Conservation (phyloP, 2,797 vertebrate species). For the Epinephelus malabaricus region DNA sequence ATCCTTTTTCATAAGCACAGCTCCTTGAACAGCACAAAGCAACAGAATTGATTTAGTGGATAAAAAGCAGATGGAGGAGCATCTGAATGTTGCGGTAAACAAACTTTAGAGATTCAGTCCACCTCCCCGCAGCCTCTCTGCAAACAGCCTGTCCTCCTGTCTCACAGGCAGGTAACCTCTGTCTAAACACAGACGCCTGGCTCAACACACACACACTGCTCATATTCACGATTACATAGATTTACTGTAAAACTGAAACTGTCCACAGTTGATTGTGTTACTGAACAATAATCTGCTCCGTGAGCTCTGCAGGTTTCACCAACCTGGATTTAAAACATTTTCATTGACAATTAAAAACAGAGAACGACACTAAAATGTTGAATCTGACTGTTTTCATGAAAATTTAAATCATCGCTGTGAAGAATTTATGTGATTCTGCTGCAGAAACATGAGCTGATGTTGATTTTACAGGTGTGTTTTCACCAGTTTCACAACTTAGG, state of each 20-base stretch:
- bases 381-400: not conserved
- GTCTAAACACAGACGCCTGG: constrained; percentile 22
- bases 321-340: not conserved
- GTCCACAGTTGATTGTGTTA: not conserved
- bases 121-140: constrained; percentile 28
- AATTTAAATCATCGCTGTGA: not conserved
- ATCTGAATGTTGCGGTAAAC: constrained; percentile 66
- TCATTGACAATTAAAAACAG: not conserved
- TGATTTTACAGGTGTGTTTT: not conserved
- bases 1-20: constrained; percentile 57
- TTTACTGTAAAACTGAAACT: not conserved
- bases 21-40: constrained; percentile 65
- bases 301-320: not conserved
- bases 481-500: not conserved
- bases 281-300: not conserved
- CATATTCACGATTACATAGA: constrained; percentile 1
- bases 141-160: constrained; percentile 25
- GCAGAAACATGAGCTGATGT: not conserved
- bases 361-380: not conserved
- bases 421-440: not conserved
- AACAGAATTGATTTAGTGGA: constrained; percentile 68
- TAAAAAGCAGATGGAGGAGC: constrained; percentile 70
- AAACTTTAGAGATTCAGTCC: constrained; percentile 65
- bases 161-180: constrained; percentile 31
- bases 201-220: not conserved